These are phyloP conservation scores for Apamea sordens DNA, from an alignment of 2,888 invertebrate genomes.

Conservation along the genomic window DNA sequence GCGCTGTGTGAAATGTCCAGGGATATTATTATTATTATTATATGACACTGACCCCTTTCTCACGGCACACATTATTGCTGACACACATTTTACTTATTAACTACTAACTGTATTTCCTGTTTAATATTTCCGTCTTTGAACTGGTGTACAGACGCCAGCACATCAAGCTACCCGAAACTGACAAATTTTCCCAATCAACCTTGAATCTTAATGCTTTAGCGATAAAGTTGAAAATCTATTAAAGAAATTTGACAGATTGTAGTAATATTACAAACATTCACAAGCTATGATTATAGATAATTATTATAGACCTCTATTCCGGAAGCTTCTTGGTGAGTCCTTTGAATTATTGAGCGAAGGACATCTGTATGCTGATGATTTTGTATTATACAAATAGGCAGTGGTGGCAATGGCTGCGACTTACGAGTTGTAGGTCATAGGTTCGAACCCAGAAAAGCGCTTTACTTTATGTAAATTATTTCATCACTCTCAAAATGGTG, in stretches of 20 bases:
- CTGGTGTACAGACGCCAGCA: not conserved
- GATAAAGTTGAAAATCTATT: too few relatives aligned
- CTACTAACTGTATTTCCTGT: not conserved
- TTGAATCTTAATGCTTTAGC: too few relatives aligned
- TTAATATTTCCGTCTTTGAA: constrained; percentile 7
- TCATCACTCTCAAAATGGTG: too few relatives aligned
- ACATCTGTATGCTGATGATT: not conserved
- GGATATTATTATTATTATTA: too few relatives aligned
- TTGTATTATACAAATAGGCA: not conserved
- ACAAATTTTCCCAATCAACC: too few relatives aligned
- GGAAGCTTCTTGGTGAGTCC: not conserved
- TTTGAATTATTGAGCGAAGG: constrained; percentile 29
- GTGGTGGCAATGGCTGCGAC: too few relatives aligned
- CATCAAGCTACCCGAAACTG: too few relatives aligned
- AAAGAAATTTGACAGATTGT: too few relatives aligned
- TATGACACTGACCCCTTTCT: constrained; percentile 5
- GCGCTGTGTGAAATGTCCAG: too few relatives aligned
- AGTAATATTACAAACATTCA: not conserved
- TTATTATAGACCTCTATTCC: not conserved
- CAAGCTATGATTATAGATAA: not conserved
- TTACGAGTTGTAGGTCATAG: too few relatives aligned
- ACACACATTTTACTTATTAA: constrained; percentile 20
- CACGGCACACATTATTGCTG: not conserved
- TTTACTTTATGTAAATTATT: too few relatives aligned
- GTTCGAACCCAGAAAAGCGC: too few relatives aligned